A percentile compares a stretch with the other conserved stretches of the same genome.
Evolutionary conservation across 2,888 invertebrate genomes (phyloP).

Genomic region (Herminia tarsipennalis): DNA sequence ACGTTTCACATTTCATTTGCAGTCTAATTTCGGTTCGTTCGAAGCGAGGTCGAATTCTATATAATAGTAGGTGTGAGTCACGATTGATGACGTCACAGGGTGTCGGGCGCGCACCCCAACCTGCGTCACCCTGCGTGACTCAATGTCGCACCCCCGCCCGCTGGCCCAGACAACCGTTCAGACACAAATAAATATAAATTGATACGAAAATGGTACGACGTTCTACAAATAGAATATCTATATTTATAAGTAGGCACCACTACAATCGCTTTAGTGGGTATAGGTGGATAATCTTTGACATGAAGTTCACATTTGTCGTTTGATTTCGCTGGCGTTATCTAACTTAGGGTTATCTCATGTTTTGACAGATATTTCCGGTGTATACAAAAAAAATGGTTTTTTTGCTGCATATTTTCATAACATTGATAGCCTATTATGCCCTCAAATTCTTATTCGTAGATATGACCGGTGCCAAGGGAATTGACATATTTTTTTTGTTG

Average conservation of each 20-base stretch:
- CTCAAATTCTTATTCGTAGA: no score
- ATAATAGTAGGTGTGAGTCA: conserved; percentile 67
- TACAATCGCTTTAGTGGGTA: neutral
- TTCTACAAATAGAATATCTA: conserved; percentile 7
- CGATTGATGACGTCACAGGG: conserved; percentile 68
- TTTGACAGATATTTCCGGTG: no score
- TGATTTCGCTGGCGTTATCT: conserved; percentile 19
- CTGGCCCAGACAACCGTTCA: conserved; percentile 54
- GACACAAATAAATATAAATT: conserved; percentile 59
- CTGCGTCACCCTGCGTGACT: conserved; percentile 67
- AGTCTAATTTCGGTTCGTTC: conserved; percentile 34
- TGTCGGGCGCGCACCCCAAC: conserved; percentile 62
- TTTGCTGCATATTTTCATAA: no score
- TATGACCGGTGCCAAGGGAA: no score
- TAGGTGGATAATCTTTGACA: conserved; percentile 7
- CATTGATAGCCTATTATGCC: no score
- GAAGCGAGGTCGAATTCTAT: conserved; percentile 53
- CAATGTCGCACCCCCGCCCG: conserved; percentile 56
- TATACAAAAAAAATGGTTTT: no score
- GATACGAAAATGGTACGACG: conserved; percentile 40
- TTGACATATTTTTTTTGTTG: no score
- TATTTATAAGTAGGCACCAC: neutral
- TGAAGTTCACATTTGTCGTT: conserved; percentile 16
- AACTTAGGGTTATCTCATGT: conserved; percentile 21
- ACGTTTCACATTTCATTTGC: conserved; percentile 34